A percentile compares a stretch with the other conserved stretches of the same genome.
Conservation (phyloP, 2,797 vertebrate species). For the Myripristis murdjan region DNA sequence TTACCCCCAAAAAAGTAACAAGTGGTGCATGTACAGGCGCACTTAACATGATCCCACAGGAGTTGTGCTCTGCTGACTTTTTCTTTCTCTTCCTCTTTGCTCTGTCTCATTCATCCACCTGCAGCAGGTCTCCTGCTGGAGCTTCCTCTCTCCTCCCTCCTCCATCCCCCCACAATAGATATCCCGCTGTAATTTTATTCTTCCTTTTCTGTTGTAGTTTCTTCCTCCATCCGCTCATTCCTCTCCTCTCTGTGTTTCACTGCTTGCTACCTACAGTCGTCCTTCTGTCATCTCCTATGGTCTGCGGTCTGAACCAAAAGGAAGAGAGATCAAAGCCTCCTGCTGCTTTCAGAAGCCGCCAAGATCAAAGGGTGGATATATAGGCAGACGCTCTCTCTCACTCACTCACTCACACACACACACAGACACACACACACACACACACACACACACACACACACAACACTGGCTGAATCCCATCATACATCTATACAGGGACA, state of each 20-base stretch:
- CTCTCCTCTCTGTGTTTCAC: conserved; percentile 14
- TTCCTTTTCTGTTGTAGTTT: conserved; percentile 17
- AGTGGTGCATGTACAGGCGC: no score
- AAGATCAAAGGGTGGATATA: conserved; percentile 62
- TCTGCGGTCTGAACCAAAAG: conserved; percentile 49
- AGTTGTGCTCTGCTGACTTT: not conserved
- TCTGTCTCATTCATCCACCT: conserved; percentile 26
- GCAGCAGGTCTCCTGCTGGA: conserved; percentile 29
- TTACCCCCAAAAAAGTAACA: no score
- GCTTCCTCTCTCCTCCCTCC: conserved; percentile 11
- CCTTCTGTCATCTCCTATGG: conserved; percentile 64
- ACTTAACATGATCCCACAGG: not conserved
- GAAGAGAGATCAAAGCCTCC: conserved; percentile 59
- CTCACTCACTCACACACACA: conserved; percentile 18
- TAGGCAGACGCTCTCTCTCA: not conserved
- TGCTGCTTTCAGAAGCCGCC: conserved; percentile 51
- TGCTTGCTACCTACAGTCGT: conserved; percentile 41
- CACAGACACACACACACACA: conserved; percentile 17
- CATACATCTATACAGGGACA: conserved; percentile 27
- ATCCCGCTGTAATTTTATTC: conserved; percentile 33
- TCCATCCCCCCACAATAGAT: not conserved
- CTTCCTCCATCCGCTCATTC: conserved; percentile 8
- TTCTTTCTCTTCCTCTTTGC: conserved; percentile 9
- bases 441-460: conserved; percentile 25
- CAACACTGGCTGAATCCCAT: conserved; percentile 34